Base-by-base conservation (phyloP, 2,797 vertebrate genomes). In the Pygocentrus nattereri region DNA sequence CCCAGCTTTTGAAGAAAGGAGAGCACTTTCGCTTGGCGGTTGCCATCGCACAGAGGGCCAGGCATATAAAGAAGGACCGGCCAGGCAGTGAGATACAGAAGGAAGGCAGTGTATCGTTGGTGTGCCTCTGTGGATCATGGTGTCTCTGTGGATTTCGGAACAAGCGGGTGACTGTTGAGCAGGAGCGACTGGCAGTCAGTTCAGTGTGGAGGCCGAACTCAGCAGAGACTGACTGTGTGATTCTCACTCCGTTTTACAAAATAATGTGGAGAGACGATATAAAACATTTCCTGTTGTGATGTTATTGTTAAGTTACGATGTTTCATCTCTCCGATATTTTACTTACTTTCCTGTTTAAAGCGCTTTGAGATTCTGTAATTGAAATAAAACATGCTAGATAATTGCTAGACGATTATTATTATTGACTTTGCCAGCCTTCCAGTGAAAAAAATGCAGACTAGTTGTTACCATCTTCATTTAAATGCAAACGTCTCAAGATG, bases 11-110 rank as follows among this genome's bases (percentile, higher is more conserved):
- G 68, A 58, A 56, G 61, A 30, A 41, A 77, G 70, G 72, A 61
- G 69, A 78, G 58, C 7, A 23, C 73, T 81, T 87, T 82, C 75
- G 59, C 64, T 65, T 3, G 19, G 65, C 62, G 6, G 80, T 58
- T 64, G 49, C 61, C 30, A 25, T 68, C 49, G 18, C 52, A 38
- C 31, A 64, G 16, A 47, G 65, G 19, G 10, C 18, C 78, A 25
- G 23, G 65, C 79, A 61, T 64, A 64, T 72, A 79, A 69, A 69
- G 27, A 75, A 82, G 30, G 38, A 73, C 44, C 19, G 31, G 72
- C 4, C 21, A 2, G 68, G 25, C 18, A 38, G 23, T 7, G 6
- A 68, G 30, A 56, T 4, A 56, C 38, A 82, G 81, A 59, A 81
- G 81, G 34, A 74, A 58, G 54, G 56, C 73, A 77, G 74, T 41